These are phyloP conservation scores for Aviceda subcristata DNA, from an alignment of 2,113 vertebrate genomes.

Conservation along the genomic window DNA sequence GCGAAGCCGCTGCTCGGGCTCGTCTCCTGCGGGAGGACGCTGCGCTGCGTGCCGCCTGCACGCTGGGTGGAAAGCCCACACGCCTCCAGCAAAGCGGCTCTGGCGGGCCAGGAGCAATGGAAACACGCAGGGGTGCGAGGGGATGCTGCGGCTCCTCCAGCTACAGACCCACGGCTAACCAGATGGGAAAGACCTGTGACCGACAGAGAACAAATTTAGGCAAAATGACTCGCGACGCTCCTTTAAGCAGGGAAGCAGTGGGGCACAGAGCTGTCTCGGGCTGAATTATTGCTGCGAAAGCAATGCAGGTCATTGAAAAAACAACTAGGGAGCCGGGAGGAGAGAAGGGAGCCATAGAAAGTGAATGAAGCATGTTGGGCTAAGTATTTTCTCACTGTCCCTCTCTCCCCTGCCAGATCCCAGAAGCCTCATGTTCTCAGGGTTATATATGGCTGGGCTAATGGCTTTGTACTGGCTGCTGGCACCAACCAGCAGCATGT, in stretches of 20 bases:
- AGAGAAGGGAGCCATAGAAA: not conserved
- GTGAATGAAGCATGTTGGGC: not conserved
- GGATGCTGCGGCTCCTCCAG: not conserved
- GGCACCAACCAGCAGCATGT: not conserved
- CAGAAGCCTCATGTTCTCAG: not conserved
- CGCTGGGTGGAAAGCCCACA: accelerated
- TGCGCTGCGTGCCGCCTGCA: accelerated
- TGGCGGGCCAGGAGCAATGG: not conserved
- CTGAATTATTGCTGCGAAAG: not conserved
- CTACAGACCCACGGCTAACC: not conserved
- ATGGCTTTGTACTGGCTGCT: not conserved
- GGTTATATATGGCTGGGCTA: not conserved
- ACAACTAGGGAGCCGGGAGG: not conserved
- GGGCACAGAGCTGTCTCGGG: not conserved
- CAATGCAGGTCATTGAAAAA: not conserved
- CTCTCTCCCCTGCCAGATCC: not conserved
- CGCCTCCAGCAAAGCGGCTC: not conserved
- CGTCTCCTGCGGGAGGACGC: not conserved
- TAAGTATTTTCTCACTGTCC: not conserved
- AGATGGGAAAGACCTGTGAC: not conserved
- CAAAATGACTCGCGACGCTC: not conserved
- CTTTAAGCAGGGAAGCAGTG: not conserved
- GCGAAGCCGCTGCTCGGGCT: accelerated
- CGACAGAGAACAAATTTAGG: not conserved
- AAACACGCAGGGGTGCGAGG: accelerated